These are phyloP conservation scores for Lycophotia porphyrea DNA, from an alignment of 2,888 invertebrate genomes.

Conservation along the genomic window DNA sequence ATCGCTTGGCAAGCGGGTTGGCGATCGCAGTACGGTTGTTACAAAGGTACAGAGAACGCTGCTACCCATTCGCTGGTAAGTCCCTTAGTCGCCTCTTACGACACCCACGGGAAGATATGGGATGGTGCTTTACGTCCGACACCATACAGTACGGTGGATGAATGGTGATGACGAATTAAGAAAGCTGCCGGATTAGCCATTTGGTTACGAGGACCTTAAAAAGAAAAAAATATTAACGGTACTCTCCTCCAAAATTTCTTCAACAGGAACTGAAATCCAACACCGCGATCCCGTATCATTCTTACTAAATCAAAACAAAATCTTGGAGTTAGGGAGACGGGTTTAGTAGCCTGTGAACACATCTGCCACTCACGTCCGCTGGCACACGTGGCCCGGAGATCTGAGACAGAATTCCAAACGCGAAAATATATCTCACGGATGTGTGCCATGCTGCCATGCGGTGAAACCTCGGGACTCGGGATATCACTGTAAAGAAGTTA, in stretches of 20 bases:
- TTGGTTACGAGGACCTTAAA: background rate
- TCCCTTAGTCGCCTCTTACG: too few species aligned
- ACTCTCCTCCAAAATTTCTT: background rate
- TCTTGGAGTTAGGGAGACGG: constrained; percentile 41
- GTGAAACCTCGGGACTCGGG: background rate
- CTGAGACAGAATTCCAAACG: constrained; percentile 48
- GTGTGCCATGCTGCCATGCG: constrained; percentile 22
- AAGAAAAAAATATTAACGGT: background rate
- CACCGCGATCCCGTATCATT: constrained; percentile 23
- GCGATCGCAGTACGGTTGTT: too few species aligned
- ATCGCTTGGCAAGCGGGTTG: too few species aligned
- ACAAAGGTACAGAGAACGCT: too few species aligned
- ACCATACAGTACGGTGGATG: too few species aligned
- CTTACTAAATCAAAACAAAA: constrained; percentile 58
- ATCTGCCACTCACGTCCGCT: constrained; percentile 66
- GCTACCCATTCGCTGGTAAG: too few species aligned
- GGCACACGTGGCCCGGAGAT: constrained; percentile 43
- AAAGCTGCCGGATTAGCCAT: background rate
- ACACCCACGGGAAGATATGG: too few species aligned
- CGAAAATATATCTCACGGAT: constrained; percentile 46
- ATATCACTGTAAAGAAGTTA: background rate
- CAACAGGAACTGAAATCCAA: constrained; percentile 14
- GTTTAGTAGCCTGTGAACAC: constrained; percentile 56
- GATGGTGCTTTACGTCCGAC: too few species aligned
- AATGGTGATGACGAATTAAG: background rate